Evolutionary conservation across 2,888 invertebrate species (phyloP), one percentile per base, ranked within the genome.

Genomic region (Pyrocoelia pectoralis): DNA sequence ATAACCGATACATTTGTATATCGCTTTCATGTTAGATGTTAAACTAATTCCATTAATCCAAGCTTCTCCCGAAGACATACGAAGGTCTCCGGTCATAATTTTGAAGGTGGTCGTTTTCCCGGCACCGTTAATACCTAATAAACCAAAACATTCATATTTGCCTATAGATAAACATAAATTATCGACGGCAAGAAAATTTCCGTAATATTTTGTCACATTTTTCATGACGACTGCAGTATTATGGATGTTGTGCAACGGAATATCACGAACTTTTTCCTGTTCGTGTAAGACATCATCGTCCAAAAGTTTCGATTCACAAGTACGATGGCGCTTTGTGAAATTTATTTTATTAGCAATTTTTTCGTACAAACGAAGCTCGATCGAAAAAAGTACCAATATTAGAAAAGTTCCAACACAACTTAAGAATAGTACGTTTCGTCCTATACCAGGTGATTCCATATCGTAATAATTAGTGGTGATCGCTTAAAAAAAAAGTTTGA

Each of bases 21-120:
- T 87, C 52, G 81, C 76, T 61, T 85, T 86, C 73, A 88, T 83
- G 40, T 87, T 76, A 1, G 71, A 81, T 67, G 84, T 80, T 15
- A 82, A 72, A 64, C 77, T 79, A n/a, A 73, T 67, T 1, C 79
- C 78, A 19, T 75, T 71, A 8, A 94, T 85, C 80, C 84, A 91
- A 0, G 89, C 92, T 53, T 89, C 86, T 0, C 94, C 94, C 54
- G 84, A 84, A 0, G 89, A 87, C 9, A 54, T 14, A 12, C 18
- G 41, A 74, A 89, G 89, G 74, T 93, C 93, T 0, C 94, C 94
- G 53, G 93, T 94, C 71, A 94, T 80, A 89, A 93, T 92, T 80
- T 91, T 91, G 77, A 95, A 95, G 0, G 94, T 94, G 0, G 89
- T 88, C 0, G 92, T 93, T 79, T 93, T 94, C 0, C 93, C 93